These are phyloP conservation scores for Aptenodytes forsteri DNA, from an alignment of 2,113 vertebrate genomes.

Conservation along the genomic window DNA sequence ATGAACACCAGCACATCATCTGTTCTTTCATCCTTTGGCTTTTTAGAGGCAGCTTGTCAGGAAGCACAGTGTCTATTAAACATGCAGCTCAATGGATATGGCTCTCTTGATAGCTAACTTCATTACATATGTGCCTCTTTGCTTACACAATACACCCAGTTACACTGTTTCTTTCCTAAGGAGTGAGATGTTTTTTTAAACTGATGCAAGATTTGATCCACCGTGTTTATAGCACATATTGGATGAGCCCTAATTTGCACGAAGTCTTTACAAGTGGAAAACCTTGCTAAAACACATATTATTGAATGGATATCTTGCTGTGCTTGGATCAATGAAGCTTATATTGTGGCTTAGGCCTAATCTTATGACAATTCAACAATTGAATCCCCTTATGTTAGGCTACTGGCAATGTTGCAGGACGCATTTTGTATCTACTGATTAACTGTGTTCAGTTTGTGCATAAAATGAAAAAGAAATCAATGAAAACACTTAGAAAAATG, in stretches of 20 bases:
- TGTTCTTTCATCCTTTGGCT: background rate
- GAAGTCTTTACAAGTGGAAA: conserved; percentile 68
- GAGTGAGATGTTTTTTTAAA: background rate
- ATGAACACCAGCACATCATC: background rate
- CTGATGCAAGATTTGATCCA: conserved; percentile 15
- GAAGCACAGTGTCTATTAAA: background rate
- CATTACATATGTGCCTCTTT: background rate
- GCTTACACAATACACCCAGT: background rate
- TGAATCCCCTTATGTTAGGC: conserved; percentile 36
- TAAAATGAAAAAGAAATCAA: conserved; percentile 58
- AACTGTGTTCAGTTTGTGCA: conserved; percentile 32
- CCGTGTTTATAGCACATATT: conserved; percentile 11
- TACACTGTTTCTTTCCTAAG: background rate
- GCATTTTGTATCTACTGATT: conserved; percentile 23
- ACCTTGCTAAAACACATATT: conserved; percentile 64
- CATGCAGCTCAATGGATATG: background rate
- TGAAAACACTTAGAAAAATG: conserved; percentile 46
- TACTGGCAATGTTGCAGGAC: conserved; percentile 48
- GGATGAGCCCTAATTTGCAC: conserved; percentile 62
- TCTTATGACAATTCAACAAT: conserved; percentile 54
- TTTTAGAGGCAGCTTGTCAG: background rate
- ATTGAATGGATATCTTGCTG: conserved; percentile 63
- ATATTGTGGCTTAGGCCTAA: conserved; percentile 63
- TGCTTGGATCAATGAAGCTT: conserved; percentile 69
- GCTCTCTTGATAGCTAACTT: background rate